Evolutionary conservation across 2,113 vertebrate genomes (phyloP).

Genomic region (Hemichromis elongatus): DNA sequence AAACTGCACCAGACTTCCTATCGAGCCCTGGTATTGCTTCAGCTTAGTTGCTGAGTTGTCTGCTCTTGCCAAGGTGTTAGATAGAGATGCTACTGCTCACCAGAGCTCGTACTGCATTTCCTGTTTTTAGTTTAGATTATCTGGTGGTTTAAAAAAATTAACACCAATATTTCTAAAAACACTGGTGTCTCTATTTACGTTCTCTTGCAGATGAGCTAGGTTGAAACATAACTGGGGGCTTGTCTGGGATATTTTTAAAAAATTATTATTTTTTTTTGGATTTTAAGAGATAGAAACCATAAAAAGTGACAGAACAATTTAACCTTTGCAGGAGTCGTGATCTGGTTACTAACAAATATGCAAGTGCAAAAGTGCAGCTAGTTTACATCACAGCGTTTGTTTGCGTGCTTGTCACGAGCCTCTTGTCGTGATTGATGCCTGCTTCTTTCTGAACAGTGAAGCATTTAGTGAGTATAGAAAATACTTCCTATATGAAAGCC

Average conservation of each 20-base stretch:
- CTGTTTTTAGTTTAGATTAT: not conserved
- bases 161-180: not conserved
- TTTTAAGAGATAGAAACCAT: not conserved
- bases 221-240: not conserved
- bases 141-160: not conserved
- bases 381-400: not conserved
- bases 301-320: not conserved
- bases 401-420: not conserved
- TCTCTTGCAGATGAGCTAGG: not conserved
- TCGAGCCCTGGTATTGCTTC: not conserved
- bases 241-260: too few species aligned
- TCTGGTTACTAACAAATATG: not conserved
- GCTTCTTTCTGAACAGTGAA: not conserved
- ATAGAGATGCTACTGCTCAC: not conserved
- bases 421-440: not conserved
- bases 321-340: not conserved
- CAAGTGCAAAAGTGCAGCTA: not conserved
- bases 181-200: not conserved
- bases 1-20: not conserved
- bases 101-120: not conserved
- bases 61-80: not conserved
- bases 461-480: not conserved
- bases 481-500: not conserved
- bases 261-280: too few species aligned
- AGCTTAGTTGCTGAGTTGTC: rapidly evolving